phyloP scores from a whole-genome alignment of 2,888 invertebrate genomes.

The Drosophila leonis region DNA sequence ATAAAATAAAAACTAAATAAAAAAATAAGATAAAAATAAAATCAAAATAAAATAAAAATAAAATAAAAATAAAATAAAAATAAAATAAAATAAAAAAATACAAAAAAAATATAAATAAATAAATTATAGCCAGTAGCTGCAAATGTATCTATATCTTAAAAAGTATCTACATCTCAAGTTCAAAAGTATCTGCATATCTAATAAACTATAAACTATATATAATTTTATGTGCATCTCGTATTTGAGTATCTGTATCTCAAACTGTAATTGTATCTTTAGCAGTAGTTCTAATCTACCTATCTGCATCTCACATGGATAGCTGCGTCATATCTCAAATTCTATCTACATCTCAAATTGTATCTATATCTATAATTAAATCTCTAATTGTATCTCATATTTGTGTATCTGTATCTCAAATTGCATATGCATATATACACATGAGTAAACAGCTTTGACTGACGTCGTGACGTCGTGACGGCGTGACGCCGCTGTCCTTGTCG shows the following conservation, averaged over 20 bases:
- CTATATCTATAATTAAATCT: not conserved
- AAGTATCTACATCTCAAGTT: not conserved
- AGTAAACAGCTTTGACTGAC: slow-evolving; percentile 60
- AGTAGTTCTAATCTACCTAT: not conserved
- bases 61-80: too few species aligned
- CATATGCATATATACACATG: slow-evolving; percentile 35
- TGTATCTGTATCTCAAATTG: not conserved
- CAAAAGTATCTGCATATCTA: not conserved
- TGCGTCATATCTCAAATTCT: too few species aligned
- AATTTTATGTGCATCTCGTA: too few species aligned
- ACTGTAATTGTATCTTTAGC: not conserved
- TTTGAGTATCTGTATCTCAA: not conserved
- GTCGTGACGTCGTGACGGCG: slow-evolving; percentile 40
- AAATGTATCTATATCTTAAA: not conserved
- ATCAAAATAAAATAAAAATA: too few species aligned
- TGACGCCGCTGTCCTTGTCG: slow-evolving; percentile 52
- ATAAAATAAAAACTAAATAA: too few species aligned
- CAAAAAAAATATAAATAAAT: too few species aligned
- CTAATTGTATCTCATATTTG: not conserved
- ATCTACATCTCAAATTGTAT: not conserved
- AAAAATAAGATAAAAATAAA: too few species aligned
- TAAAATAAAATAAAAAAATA: too few species aligned
- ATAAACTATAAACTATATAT: too few species aligned
- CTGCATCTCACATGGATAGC: not conserved
- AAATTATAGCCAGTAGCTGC: too few species aligned